Evolutionary conservation across 2,888 invertebrate species (phyloP), one percentile per base, ranked within the genome.

Genomic region (Himalopsyche kuldschensis): DNA sequence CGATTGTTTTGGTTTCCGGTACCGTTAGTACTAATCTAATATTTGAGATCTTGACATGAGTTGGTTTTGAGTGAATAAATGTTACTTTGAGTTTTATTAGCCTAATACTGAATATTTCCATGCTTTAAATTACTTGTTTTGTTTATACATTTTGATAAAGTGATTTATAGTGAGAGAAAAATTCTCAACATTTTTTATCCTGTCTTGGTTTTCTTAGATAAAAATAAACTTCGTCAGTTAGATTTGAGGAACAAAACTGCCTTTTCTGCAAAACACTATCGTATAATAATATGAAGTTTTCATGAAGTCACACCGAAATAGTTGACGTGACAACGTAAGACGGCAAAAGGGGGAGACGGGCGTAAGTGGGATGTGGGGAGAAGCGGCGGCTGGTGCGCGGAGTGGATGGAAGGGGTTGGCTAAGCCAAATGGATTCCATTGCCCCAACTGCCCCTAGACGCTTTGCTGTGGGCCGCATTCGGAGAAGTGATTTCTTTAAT

Each of bases 391-490:
- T 46, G 75, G 82, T 90, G 90, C 24, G 76, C 69, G 84, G 90
- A 90, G 87, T 90, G 91, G 90, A 90, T 86, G 85, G 81, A 88
- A 87, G 87, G 87, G 88, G 79, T 82, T 83, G 85, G 86, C 81
- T 86, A 86, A 86, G 85, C 86, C 86, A 86, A 86, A 86, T 86
- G 86, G 86, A 86, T 86, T 86, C 86, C 85, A 83, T 84, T 84
- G 83, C 81, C 82, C 79, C 84, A 75, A 76, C 85, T 81, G 78
- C 83, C 85, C 83, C 81, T 82, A 82, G 78, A 81, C 78, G 77
- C 30, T 32, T 20, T n/a, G 63, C 24, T 47, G 31, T 20, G 17
- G 79, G 32, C 79, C 69, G 79, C 8, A 79, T 63, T 27, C 30
- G 35, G 27, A 78, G 31, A 48, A 78, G 41, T 78, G 35, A 41